These are phyloP conservation scores for Hypotaenidia philippensis DNA, from an alignment of 2,797 vertebrate species.

Conservation along the genomic window DNA sequence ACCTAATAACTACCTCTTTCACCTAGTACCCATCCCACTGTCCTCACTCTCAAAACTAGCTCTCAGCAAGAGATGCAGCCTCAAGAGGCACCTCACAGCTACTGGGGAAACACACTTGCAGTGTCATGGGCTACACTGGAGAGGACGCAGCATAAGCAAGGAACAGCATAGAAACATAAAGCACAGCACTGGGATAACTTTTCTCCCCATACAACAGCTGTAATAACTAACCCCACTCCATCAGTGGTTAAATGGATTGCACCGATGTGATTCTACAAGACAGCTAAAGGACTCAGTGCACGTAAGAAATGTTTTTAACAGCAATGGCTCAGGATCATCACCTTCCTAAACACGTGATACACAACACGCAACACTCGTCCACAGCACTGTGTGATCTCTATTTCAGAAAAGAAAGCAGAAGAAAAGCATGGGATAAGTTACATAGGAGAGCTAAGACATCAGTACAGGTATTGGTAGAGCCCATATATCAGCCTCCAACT, in stretches of 20 bases:
- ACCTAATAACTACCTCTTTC: neutral
- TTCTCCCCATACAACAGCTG: neutral
- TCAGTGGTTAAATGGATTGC: neutral
- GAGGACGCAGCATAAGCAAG: neutral
- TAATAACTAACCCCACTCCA: neutral
- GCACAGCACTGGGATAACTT: neutral
- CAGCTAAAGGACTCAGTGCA: neutral
- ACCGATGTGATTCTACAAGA: neutral
- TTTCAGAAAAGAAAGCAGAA: neutral
- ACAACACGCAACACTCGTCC: neutral
- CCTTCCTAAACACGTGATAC: neutral
- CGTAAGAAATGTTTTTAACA: neutral
- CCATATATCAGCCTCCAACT: neutral
- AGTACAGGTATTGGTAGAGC: neutral
- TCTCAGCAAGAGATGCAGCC: neutral
- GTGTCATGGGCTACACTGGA: neutral
- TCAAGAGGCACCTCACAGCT: neutral
- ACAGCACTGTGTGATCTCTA: neutral
- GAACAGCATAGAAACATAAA: neutral
- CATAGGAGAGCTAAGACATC: neutral
- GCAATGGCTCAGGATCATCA: slow-evolving; percentile 25
- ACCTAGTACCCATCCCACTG: neutral
- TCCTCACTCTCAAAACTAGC: neutral
- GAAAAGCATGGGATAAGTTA: neutral
- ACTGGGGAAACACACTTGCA: neutral